Base-by-base conservation (phyloP, 2,113 vertebrate genomes). In the Mixornis gularis region DNA sequence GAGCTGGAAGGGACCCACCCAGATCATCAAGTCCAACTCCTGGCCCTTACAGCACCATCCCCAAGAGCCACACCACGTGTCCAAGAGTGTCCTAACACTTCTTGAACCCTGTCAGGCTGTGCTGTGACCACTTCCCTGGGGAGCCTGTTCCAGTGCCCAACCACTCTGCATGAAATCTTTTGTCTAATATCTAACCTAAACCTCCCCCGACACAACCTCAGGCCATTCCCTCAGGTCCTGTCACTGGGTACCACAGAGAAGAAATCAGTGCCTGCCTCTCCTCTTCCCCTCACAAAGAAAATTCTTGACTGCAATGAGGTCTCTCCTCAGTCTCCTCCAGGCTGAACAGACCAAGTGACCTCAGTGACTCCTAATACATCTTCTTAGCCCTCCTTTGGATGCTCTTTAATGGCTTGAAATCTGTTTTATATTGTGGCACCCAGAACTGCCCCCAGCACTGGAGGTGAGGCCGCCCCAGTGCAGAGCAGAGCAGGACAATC, bases 381-480 rank as follows among this genome's bases (percentile, higher is more conserved):
- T 43, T 29, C 36, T 55, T 53, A 63, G 14, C 18, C 17, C n/a
- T 63, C 9, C 49, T 64, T 55, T 38, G 18, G n/a, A 27, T 1
- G 2, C 1, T 46, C 27, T 46, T 3, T 38, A 22, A 32, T n/a
- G 4, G 15, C 4, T 19, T 55, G 24, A 55, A 6, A 8, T 29
- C 49, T n/a, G 1, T 48, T 38, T 64, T 32, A 8, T 34, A 19
- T 3, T 24, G 41, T 48, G 16, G 6, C 18, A 29, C 34, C 18
- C 29, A 14, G 3, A 64, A 15, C 27, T 48, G 9, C 4, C 29
- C 68, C 34, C 41, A 56, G 19, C 6, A 56, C 24, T 20, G 0
- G 1, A 46, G 22, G 4, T 48, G n/a, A 64, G 41, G 15, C 29
- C 0, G 0, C 27, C 21, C 17, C 22, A 62, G 32, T 1, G 6